Percentiles rank a stretch among this genome's conserved stretches.
Evolutionary conservation across 2,797 vertebrate species (phyloP).

Genomic region (Galagoides demidoff): DNA sequence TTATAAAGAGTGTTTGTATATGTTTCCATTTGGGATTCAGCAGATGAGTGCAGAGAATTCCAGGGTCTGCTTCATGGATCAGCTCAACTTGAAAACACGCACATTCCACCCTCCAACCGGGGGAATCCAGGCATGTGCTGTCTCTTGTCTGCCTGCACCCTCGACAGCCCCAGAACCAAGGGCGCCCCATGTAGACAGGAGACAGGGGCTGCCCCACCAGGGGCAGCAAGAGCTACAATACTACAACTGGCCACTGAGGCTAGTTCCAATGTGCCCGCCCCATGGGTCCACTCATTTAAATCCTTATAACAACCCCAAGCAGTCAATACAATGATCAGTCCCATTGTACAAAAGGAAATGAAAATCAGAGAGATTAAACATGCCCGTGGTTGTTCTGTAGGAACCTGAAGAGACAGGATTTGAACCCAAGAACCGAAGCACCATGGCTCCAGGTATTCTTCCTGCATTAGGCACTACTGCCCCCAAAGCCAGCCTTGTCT

Average conservation of each 20-base stretch:
- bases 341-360: not conserved
- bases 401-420: not conserved
- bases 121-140: not conserved
- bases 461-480: not conserved
- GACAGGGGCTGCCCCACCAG: not conserved
- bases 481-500: not conserved
- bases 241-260: not conserved
- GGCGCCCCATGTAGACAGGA: not conserved
- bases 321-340: not conserved
- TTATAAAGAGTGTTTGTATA: slow-evolving; percentile 73
- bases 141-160: slow-evolving; percentile 61
- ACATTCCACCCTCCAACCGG: not conserved
- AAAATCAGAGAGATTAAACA: not conserved
- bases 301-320: not conserved
- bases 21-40: slow-evolving; percentile 77
- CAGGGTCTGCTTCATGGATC: slow-evolving; percentile 71
- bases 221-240: not conserved
- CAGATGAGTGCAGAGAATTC: slow-evolving; percentile 65
- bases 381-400: not conserved
- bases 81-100: slow-evolving; percentile 54
- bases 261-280: not conserved
- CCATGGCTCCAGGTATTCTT: not conserved
- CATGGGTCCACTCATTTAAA: not conserved
- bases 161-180: not conserved
- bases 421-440: not conserved